Conservation (phyloP, 2,888 invertebrate genomes). For the Belgica antarctica region DNA sequence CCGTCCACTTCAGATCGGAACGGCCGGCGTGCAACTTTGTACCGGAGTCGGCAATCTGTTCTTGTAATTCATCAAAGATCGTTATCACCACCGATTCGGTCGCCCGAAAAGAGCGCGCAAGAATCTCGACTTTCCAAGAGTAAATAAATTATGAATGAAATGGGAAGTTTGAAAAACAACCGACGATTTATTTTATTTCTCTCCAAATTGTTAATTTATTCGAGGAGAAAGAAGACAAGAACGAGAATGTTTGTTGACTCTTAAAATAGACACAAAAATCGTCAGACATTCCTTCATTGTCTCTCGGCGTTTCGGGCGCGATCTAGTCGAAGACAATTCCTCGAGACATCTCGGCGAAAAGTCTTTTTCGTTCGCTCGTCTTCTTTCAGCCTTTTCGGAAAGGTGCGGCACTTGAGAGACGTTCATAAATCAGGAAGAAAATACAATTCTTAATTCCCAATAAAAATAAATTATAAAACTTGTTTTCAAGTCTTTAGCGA, state of each 20-base stretch:
- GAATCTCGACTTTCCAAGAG: neutral
- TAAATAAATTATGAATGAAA: conserved; percentile 34
- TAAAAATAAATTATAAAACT: conserved; percentile 42
- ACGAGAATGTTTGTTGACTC: neutral
- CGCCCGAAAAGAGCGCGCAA: neutral
- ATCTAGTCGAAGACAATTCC: neutral
- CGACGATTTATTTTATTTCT: conserved; percentile 40
- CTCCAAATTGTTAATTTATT: conserved; percentile 34
- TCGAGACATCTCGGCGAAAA: conserved; percentile 14
- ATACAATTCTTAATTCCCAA: conserved; percentile 6
- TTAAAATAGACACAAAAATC: neutral
- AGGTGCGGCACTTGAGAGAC: conserved; percentile 25
- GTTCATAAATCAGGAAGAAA: conserved; percentile 40
- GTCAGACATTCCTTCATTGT: conserved; percentile 11
- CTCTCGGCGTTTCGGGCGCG: neutral
- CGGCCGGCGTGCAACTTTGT: neutral
- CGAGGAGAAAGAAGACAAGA: neutral
- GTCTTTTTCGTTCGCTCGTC: too few species aligned
- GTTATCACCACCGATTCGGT: conserved; percentile 8
- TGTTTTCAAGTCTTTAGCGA: conserved; percentile 1
- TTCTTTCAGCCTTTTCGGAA: neutral
- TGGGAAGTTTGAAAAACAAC: neutral
- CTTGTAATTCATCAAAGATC: conserved; percentile 42
- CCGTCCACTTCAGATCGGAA: neutral
- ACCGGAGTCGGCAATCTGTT: conserved; percentile 27